These are phyloP conservation scores for Prolemur simus DNA, from an alignment of 2,113 vertebrate genomes.

Conservation along the genomic window DNA sequence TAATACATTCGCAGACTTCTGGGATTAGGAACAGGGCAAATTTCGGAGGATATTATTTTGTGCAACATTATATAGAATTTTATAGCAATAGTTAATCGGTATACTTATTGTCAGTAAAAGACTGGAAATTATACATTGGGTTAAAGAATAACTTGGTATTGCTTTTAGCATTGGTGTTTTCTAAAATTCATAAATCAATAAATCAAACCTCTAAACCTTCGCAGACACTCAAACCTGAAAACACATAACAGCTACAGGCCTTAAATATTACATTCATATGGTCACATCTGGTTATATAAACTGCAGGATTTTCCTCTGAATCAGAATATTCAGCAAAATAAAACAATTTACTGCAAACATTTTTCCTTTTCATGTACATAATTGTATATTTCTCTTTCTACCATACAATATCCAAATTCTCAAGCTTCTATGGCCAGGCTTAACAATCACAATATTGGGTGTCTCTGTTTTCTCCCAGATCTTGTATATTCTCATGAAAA, in stretches of 20 bases:
- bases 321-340: not conserved
- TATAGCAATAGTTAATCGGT: not conserved
- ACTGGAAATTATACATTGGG: not conserved
- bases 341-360: not conserved
- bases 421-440: not conserved
- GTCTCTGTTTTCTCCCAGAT: not conserved
- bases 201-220: not conserved
- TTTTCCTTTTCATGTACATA: not conserved
- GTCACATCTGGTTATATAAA: not conserved
- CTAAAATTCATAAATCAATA: not conserved
- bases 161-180: not conserved
- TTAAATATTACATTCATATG: not conserved
- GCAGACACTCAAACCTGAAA: not conserved
- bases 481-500: not conserved
- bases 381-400: not conserved
- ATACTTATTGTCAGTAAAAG: not conserved
- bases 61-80: not conserved
- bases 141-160: not conserved
- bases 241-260: not conserved
- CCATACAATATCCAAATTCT: not conserved
- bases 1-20: not conserved
- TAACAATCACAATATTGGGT: not conserved
- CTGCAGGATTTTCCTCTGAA: not conserved
- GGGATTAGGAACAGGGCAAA: not conserved
- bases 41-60: not conserved